A percentile compares a stretch with the other conserved stretches of the same genome.
These are phyloP conservation scores for Limnephilus auricula DNA, from an alignment of 2,888 invertebrate genomes.

Conservation along the genomic window DNA sequence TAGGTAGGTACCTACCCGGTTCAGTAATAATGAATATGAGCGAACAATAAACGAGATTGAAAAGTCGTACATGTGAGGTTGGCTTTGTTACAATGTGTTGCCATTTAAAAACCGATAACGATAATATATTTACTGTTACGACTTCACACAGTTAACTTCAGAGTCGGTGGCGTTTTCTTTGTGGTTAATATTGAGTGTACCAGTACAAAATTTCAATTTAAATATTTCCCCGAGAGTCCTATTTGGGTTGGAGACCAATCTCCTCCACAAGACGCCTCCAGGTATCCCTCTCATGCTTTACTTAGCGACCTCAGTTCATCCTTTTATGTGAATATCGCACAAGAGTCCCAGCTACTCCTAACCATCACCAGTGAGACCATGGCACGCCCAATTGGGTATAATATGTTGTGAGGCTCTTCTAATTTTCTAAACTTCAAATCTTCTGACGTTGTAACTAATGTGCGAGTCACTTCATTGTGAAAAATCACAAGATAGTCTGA, in stretches of 20 bases:
- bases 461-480: too few relatives aligned
- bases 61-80: not conserved
- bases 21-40: not conserved
- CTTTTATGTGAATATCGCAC: too few relatives aligned
- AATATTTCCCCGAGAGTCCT: not conserved
- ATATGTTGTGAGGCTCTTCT: too few relatives aligned
- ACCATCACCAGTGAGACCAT: too few relatives aligned
- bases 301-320: not conserved
- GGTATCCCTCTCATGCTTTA: not conserved
- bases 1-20: not conserved
- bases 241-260: not conserved
- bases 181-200: not conserved
- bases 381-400: too few relatives aligned
- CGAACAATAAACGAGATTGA: conserved; percentile 2
- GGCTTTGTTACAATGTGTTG: not conserved
- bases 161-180: not conserved
- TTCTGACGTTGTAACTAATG: too few relatives aligned
- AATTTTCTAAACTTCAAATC: too few relatives aligned
- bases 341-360: too few relatives aligned
- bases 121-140: not conserved
- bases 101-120: not conserved
- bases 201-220: not conserved
- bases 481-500: too few relatives aligned
- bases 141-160: not conserved
- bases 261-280: not conserved